Base-by-base conservation (phyloP, 2,888 invertebrate species). In the Cyclophora albipunctata region DNA sequence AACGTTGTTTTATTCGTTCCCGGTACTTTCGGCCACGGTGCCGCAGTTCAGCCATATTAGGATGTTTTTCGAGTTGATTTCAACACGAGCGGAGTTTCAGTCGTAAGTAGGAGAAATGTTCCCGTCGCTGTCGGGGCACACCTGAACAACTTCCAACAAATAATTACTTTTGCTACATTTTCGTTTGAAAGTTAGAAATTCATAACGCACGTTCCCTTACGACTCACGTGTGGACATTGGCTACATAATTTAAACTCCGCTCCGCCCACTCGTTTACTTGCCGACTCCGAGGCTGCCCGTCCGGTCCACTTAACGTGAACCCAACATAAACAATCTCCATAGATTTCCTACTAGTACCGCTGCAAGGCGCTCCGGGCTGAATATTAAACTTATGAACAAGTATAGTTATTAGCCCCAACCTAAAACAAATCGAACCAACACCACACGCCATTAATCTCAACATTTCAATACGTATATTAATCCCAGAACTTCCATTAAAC, bases 111-210 rank as follows among this genome's bases (percentile, higher is more conserved):
- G 57, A 63, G 55, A 64, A 69, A 63, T 58, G 60, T 62, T 63
- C 52, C 54, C 62, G 59, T 58, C 59, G 49, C 49, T 50, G 55
- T 55, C 52, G 59, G 59, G 62, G 52, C 55, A 60, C 63, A 57
- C 61, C 62, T 57, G 67, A 66, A 60, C 71, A 69, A 71, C 73
- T 77, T 71, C 58, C 62, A 77, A 75, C 72, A 75, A 75, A 78
- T 76, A 77, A 78, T 79, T 75, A 74, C 71, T 73, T 75, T 76
- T 73, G 71, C 74, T 71, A 69, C 66, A 68, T 67, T 67, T 64
- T 64, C 62, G 59, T 59, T 66, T 59, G 20, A 49, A 63, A 64
- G 58, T 69, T 67, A 54, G 57, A 47, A 64, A 73, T 69, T 67
- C 59, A 58, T 58, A 59, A 66, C 59, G 63, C 61, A 71, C 67